Conservation (phyloP, 2,797 vertebrate species). For the Characodon lateralis region DNA sequence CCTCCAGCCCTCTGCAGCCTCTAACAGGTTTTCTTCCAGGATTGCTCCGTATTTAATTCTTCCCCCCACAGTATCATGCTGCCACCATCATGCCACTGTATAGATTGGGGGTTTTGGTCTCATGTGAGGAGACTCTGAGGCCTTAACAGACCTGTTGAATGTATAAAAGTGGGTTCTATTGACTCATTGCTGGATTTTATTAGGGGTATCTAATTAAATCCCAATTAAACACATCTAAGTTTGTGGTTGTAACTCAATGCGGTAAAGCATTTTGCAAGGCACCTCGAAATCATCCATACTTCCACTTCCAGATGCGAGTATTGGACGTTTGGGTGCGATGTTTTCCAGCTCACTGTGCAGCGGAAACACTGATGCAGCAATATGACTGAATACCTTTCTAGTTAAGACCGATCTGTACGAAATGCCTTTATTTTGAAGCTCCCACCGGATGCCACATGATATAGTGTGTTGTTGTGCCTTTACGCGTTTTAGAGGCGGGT, state of each 20-base stretch:
- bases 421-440: constrained; percentile 28
- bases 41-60: no score
- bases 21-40: no score
- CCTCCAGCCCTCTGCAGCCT: no score
- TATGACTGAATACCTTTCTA: not conserved
- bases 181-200: no score
- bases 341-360: not conserved
- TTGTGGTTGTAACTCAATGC: not conserved
- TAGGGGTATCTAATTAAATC: not conserved
- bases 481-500: constrained; percentile 19
- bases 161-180: no score
- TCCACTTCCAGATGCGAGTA: not conserved
- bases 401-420: not conserved
- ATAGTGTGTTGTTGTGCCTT: not conserved
- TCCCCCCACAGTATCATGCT: no score
- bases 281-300: not conserved
- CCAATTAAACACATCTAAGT: not conserved
- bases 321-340: not conserved
- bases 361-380: no score
- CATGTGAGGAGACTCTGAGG: no score
- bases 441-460: not conserved
- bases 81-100: no score
- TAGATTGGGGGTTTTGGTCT: no score
- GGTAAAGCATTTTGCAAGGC: not conserved
- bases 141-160: no score